Percentiles rank a stretch among this genome's conserved stretches.
Evolutionary conservation across 1,140 invertebrate species (phyloP).

Genomic region (Bombus ignitus): DNA sequence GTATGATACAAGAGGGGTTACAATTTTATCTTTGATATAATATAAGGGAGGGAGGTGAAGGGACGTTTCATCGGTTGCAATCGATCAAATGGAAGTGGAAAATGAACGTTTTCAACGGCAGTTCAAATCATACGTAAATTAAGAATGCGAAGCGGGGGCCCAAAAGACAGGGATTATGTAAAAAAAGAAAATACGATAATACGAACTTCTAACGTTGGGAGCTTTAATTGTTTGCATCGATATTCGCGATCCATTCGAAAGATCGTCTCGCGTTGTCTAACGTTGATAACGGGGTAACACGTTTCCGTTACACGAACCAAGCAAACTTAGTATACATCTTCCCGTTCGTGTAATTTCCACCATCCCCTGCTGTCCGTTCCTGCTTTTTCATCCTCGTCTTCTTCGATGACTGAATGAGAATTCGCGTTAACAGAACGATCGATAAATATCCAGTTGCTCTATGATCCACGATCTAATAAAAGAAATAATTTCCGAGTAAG

Average conservation of each 20-base stretch:
- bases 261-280: slow-evolving; percentile 47
- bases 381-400: slow-evolving; percentile 18
- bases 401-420: background rate
- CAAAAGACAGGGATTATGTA: slow-evolving; percentile 32
- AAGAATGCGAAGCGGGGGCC: background rate
- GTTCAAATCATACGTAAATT: slow-evolving; percentile 43
- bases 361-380: slow-evolving; percentile 6
- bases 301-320: slow-evolving; percentile 25
- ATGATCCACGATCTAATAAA: slow-evolving; percentile 16
- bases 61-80: slow-evolving; percentile 7
- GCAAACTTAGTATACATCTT: slow-evolving; percentile 4
- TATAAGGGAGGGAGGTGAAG: too few relatives aligned
- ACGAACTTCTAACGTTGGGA: slow-evolving; percentile 38
- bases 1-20: too few relatives aligned
- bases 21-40: background rate
- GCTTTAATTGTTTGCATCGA: slow-evolving; percentile 34
- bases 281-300: slow-evolving; percentile 22
- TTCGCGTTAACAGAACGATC: background rate
- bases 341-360: slow-evolving; percentile 29
- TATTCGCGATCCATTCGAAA: slow-evolving; percentile 48
- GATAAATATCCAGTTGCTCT: background rate
- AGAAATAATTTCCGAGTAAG: background rate
- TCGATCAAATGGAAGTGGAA: background rate
- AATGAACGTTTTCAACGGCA: slow-evolving; percentile 22
- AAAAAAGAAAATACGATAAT: slow-evolving; percentile 30